Evolutionary conservation across 2,113 vertebrate genomes (phyloP), one percentile per base, ranked within the genome.

Genomic region (Odocoileus hemionus): DNA sequence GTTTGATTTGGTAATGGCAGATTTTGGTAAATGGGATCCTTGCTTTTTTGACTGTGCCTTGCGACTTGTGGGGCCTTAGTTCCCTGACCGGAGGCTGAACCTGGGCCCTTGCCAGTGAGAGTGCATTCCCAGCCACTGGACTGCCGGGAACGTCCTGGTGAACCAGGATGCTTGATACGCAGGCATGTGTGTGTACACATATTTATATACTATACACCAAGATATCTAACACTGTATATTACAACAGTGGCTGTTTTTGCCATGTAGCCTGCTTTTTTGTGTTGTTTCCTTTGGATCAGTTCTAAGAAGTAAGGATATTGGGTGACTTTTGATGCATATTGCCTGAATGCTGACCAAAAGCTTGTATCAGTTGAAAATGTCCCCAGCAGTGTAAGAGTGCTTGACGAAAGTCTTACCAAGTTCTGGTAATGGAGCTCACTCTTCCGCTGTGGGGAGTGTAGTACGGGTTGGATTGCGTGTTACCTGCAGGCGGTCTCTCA

Each of bases 281-380:
- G 58, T 80, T 94, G 91, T 67, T 96, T 70, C 23, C 61, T 79
- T 74, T 64, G 83, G 43, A 84, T 93, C 78, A 45, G 50, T 91
- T 87, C 60, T 79, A 36, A 96, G 76, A 92, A 96, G 19, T 88
- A 47, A 55, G 43, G 89, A 64, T 87, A 91, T 43, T 84, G 58
- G 19, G 33, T 91, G 78, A 93, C 17, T 86, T 95, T 86, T 94
- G 39, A 64, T 93, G 80, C 17, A 9, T 58, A 74, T 28, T 93
- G 64, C 17, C 74, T 88, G 28, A 39, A 55, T 61, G 70, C 30
- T 82, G 39, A 92, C 39, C 55, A 45, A 7, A 88, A 89, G 61
- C 50, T 91, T 86, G 64, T 82, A 55, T n/a, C 47, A 47, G n/a
- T 74, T 93, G 82, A 47, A 91, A 91, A 76, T 93, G 95, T 95